Base-by-base conservation (phyloP, 2,888 invertebrate species). In the Lasioglossum calceatum region DNA sequence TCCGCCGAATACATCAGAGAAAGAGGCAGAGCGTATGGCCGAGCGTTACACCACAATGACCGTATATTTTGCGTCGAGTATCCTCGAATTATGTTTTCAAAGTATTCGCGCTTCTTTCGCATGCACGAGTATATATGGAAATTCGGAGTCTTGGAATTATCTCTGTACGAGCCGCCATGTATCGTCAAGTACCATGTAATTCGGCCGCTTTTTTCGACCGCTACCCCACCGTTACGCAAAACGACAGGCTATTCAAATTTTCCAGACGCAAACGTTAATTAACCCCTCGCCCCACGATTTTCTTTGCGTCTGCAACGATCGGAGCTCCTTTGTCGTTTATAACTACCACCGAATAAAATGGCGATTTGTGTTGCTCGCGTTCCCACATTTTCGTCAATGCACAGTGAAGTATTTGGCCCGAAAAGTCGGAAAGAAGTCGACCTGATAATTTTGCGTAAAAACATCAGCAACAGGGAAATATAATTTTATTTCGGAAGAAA, bases 11-110 rank as follows among this genome's bases (percentile, higher is more conserved):
- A 58, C n/a, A 58, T 58, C n/a, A 10, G 58, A 12, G n/a, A 4
- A 4, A 16, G 47, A 47, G 47, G 4, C 16, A 4, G 47, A 47
- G 7, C 27, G 16, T 42, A 42, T 42, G 16, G 47, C 39, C 23
- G 10, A 10, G 27, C 70, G 23, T 75, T 76, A 58, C 39, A 54
- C 42, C 16, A 70, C 23, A 39, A 70, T 23, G 44, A 32, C n/a
- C 75, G 27, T 36, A 54, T 50, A 54, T 27, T 50, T 64, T 32
- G 23, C 14, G 39, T 32, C 64, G 54, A 76, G 50, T n/a, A 23
- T 42, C 42, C 32, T 79, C 36, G 14, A n/a, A 32, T 64, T 47
- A 47, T 32, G 61, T 79, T 79, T 32, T 47, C 39, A 54, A 42
- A 42, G 42, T 58, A 19, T 44, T 54, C 32, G 23, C 44, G n/a